Evolutionary conservation across 2,113 vertebrate genomes (phyloP), one percentile per base, ranked within the genome.

Genomic region (Ceyx margarethae): DNA sequence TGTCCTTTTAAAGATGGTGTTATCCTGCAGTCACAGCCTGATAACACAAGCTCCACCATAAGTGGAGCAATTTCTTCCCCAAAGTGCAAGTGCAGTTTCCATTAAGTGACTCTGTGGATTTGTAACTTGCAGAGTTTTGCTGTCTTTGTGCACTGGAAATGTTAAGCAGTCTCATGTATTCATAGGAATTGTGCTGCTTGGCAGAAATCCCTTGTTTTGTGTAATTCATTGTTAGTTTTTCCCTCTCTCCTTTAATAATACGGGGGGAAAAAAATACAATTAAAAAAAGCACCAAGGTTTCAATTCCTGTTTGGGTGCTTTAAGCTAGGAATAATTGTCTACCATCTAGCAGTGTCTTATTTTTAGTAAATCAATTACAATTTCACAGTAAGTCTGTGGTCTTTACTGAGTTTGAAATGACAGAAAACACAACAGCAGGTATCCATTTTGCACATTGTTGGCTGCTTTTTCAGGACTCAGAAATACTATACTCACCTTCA

Each of bases 361-460:
- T 95, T 96, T 93, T 92, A 94, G 79, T 61, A 89, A 96, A 73
- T 43, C 69, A 66, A 10, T 94, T 74, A 67, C 45, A 29, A 61
- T 95, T 94, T 85, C 75, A 53, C 61, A 83, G 72, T 80, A 75
- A 87, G 50, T 80, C 51, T 5, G 13, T 50, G 92, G 75, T 87
- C 65, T 25, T 79, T 92, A 78, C 40, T 0, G 6, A 48, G 57
- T 83, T 60, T 54, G 72, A 89, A 85, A 69, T 50, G 65, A 67
- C 67, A 95, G 58, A 84, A 90, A 90, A 73, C 18, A 15, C 77
- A 65, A 50, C 50, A 76, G 23, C 73, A 58, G 62, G 71, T 73
- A 29, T 62, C 72, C 56, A 18, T 89, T 82, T 89, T 62, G 43
- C 28, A 0, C 0, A 1, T 33, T 37, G 29, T 51, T 87, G 80